Conservation (phyloP, 2,888 invertebrate genomes). For the Dasypogon diadema region DNA sequence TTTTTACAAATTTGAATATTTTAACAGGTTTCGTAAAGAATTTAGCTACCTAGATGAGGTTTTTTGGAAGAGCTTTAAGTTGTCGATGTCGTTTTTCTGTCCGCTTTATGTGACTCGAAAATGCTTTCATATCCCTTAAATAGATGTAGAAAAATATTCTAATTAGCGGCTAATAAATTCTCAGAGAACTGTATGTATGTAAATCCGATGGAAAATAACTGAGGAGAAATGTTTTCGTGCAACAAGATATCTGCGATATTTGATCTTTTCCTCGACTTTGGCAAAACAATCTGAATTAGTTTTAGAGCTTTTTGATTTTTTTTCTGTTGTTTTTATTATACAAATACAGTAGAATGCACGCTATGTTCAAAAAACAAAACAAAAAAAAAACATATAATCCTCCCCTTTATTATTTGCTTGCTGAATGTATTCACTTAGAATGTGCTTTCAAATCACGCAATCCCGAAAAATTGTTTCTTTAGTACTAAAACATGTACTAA, state of each 20-base stretch:
- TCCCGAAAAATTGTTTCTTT: conserved; percentile 9
- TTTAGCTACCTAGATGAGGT: conserved; percentile 24
- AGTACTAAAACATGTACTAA: conserved; percentile 53
- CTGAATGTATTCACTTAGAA: conserved; percentile 15
- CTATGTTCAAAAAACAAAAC: conserved; percentile 9
- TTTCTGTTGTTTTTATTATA: background rate
- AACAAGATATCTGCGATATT: conserved; percentile 5
- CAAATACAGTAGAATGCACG: conserved; percentile 18
- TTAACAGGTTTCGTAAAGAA: conserved; percentile 35
- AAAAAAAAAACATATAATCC: conserved; percentile 6
- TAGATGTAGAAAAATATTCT: conserved; percentile 19
- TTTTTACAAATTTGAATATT: conserved; percentile 29
- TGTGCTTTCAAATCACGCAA: conserved; percentile 20
- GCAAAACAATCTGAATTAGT: no score
- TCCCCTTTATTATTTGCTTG: conserved; percentile 24
- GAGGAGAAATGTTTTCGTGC: background rate
- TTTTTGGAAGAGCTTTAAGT: background rate
- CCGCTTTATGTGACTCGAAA: background rate
- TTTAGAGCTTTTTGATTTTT: background rate
- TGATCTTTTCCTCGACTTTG: background rate
- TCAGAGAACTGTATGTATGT: background rate
- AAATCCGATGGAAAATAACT: background rate
- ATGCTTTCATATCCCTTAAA: background rate
- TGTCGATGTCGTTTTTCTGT: background rate
- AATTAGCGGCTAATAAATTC: conserved; percentile 34